Evolutionary conservation across 37 sponge, comb jelly and placozoan genomes (phyloP), one percentile per base, ranked within the genome.

Genomic region (Crambe crambe): DNA sequence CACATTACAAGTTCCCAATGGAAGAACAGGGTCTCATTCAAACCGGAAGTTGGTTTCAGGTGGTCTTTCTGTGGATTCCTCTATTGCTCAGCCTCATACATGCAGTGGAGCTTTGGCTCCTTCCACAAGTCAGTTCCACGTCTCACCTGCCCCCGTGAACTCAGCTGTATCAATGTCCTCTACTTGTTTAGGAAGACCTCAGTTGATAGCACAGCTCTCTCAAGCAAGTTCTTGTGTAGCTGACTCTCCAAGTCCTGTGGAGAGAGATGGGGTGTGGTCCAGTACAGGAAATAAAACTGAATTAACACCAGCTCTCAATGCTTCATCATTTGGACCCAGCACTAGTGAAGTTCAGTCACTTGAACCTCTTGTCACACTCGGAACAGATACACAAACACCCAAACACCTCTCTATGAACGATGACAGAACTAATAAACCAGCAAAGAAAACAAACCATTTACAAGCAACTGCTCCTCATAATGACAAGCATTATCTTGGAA

Each of bases 241-340:
- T 18, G 67, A 78, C 5, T 78, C 78, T 22, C 78, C 78, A 2
- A 78, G 78, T 42, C 78, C 78, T 0, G 78, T 78, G 30, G 78
- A 78, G 37, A 78, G 43, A 21, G 78, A 78, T 42, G 78, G 78
- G 5, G 26, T 60, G 5, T 25, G 23, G 61, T 60, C 61, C 4
- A 22, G 21, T 60, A 60, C 61, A 5, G 27, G 17, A 5, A 22
- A 22, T 60, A 26, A 20, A 60, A 25, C 6, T 22, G 17, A 4
- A 6, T 60, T 22, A 60, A 20, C 61, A 60, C 23, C 3, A 22
- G 4, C 3, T 22, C 23, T 60, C 17, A 60, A 25, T 25, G 15
- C 54, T 18, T 51, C 54, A 15, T 9, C 15, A 51, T 15, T 15
- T 51, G 9, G n/a, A n/a, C n/a, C n/a, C n/a, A n/a, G n/a, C n/a